phyloP scores from a whole-genome alignment of 2,113 vertebrate species.

The Oreotragus oreotragus region DNA sequence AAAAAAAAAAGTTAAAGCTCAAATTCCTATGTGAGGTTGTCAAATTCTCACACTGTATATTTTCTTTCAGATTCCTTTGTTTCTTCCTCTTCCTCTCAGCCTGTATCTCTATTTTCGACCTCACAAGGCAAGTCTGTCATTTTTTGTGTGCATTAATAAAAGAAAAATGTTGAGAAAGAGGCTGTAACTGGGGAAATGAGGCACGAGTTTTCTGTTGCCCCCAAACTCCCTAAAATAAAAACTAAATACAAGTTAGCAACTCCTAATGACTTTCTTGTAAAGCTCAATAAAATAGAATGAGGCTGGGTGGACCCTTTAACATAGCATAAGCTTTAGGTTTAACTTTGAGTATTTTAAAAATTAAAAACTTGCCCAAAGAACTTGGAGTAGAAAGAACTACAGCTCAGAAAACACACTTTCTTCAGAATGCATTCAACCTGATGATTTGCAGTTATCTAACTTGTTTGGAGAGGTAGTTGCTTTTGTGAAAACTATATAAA shows the following conservation, averaged over 20 bases:
- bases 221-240: conserved; percentile 51
- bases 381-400: neutral
- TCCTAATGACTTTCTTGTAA: neutral
- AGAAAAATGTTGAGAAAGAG: conserved; percentile 81
- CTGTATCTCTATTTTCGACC: conserved; percentile 96
- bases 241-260: neutral
- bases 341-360: conserved; percentile 39
- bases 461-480: neutral
- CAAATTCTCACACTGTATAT: conserved; percentile 86
- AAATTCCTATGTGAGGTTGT: conserved; percentile 58
- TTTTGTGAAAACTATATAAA: neutral
- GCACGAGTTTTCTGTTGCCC: conserved; percentile 69
- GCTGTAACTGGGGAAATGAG: conserved; percentile 77
- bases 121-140: conserved; percentile 94
- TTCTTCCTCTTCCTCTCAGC: conserved; percentile 90
- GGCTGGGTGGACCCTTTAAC: neutral
- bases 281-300: neutral
- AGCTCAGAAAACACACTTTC: neutral
- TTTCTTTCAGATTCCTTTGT: conserved; percentile 97
- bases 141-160: conserved; percentile 81
- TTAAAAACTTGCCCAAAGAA: neutral
- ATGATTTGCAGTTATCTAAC: neutral
- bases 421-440: neutral
- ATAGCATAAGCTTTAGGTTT: neutral
- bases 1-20: conserved; percentile 7